Base-by-base conservation (phyloP, 2,888 invertebrate species). In the Pocota personata region DNA sequence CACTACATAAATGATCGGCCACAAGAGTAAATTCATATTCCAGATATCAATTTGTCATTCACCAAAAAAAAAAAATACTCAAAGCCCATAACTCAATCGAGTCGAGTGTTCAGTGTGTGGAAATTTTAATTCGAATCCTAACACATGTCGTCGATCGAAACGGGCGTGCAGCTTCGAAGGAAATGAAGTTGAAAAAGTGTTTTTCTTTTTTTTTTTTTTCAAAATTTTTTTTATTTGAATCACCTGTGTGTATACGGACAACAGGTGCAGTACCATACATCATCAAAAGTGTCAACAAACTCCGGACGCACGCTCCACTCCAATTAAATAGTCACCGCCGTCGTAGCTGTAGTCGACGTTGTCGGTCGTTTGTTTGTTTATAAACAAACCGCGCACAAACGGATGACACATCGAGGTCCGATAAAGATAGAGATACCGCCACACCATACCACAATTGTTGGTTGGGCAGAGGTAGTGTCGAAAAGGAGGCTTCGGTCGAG, bases 251-350 rank as follows among this genome's bases (percentile, higher is more conserved):
- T 60, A 30, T 14, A 14, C 30, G 19, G 12, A 77, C 83, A 84
- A 79, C 83, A 79, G 83, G 83, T 84, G 73, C 62, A 73, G 21
- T 14, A n/a, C 32, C 40, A 62, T 69, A 50, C 73, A 69, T 75
- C 79, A 79, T 73, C 55, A 19, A 52, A 73, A 84, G 79, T 84
- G 83, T 75, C 83, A 73, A 84, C 83, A 79, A 79, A 84, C 62
- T 57, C 73, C 48, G 82, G 71, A 64, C 62, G 72, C 27, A 48
- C n/a, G n/a, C 48, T 43, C 14, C 32, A 78, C 35, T 79, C 50
- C 62, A 79, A 84, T 79, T 84, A 73, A 84, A 69, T 21, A 40
- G 46, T 30, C 57, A 27, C 35, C 46, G 12, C 10, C 10, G 52
- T 3, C n/a, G n/a, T n/a, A n/a, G n/a, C 0, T 3, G 4, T 30